Evolutionary conservation across 2,888 invertebrate genomes (phyloP).

Genomic region (Melieria crassipennis): DNA sequence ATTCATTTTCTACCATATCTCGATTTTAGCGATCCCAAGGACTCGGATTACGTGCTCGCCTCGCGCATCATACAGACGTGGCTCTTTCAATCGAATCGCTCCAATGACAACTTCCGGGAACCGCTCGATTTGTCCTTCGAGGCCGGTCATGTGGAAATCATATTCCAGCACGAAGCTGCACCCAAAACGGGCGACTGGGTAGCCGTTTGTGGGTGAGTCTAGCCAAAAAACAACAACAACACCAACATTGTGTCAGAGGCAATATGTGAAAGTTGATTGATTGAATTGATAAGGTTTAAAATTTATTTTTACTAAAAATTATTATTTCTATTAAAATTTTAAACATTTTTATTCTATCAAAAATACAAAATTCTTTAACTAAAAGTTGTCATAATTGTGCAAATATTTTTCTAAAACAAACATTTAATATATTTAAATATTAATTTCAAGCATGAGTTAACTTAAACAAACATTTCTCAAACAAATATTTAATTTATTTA

Average conservation of each 20-base stretch:
- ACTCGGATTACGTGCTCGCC: constrained; percentile 63
- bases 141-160: constrained; percentile 65
- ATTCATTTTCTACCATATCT: background rate
- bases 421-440: no score
- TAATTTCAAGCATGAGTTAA: no score
- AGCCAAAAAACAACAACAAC: background rate
- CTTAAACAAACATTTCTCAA: no score
- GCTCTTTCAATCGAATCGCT: constrained; percentile 65
- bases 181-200: constrained; percentile 62
- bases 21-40: constrained; percentile 56
- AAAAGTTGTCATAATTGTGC: no score
- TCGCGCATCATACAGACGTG: constrained; percentile 65
- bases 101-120: constrained; percentile 62
- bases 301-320: background rate
- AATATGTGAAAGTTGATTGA: background rate
- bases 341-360: no score
- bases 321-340: background rate
- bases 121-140: constrained; percentile 63
- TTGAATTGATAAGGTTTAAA: background rate
- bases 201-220: constrained; percentile 64
- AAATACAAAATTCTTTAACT: no score
- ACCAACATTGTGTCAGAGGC: background rate
- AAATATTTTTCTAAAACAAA: no score
- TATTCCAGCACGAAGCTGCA: constrained; percentile 64
- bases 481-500: no score